Evolutionary conservation across 2,797 vertebrate genomes (phyloP).

Genomic region (Lagodon rhomboides): DNA sequence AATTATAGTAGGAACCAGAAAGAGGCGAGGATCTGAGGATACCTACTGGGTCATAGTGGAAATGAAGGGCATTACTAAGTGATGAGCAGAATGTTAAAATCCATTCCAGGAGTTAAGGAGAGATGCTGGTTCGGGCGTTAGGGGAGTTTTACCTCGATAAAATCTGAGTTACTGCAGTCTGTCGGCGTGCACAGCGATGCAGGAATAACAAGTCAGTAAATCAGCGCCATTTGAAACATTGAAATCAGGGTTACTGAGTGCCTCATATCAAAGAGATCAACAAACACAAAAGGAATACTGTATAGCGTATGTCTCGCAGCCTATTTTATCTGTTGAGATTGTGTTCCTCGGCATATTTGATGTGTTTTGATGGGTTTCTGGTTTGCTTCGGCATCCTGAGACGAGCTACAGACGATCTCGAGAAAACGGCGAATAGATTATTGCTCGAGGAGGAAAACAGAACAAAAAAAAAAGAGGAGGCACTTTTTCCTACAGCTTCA

Average conservation of each 20-base stretch:
- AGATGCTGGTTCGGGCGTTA: neutral
- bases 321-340: constrained; percentile 10
- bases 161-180: constrained; percentile 4
- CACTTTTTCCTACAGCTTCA: neutral
- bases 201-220: constrained; percentile 4
- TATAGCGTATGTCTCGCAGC: neutral
- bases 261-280: neutral
- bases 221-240: neutral
- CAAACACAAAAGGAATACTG: neutral
- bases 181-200: neutral
- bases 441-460: constrained; percentile 8
- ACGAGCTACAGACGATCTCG: neutral
- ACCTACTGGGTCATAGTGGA: constrained; percentile 46
- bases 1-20: constrained; percentile 45
- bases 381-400: neutral
- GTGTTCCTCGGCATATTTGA: neutral
- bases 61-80: constrained; percentile 42
- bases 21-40: constrained; percentile 38
- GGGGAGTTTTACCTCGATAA: constrained; percentile 6
- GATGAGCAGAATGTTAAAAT: constrained; percentile 59
- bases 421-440: constrained; percentile 2
- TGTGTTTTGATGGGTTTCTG: neutral
- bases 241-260: neutral
- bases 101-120: neutral
- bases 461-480: neutral